Base-by-base conservation (phyloP, 2,888 invertebrate genomes). In the Drosophila formosana region DNA sequence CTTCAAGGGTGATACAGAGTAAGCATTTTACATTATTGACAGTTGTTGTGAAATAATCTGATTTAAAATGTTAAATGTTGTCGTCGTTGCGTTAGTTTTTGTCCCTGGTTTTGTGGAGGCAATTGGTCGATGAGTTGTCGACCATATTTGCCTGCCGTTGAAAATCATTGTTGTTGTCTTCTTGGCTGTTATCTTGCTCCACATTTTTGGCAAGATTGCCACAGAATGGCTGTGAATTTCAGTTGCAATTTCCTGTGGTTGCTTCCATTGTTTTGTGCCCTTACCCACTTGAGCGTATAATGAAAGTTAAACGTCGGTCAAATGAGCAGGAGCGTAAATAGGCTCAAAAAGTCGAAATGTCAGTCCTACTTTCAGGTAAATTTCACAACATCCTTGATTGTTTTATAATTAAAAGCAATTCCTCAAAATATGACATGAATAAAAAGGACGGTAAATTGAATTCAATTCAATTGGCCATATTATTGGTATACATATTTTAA, bases 41-140 rank as follows among this genome's bases (percentile, higher is more conserved):
- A 85, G 89, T 85, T 86, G 85, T 88, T 89, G 89, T 88, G 89
- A 89, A 89, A 86, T 86, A 86, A 86, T 86, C 89, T 78, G 86
- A 86, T 89, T 85, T 89, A 88, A 88, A 89, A 86, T 86, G 86
- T 89, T 89, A 87, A 85, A 82, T 85, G 85, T 78, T 84, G 75
- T 73, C 83, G 86, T 62, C 80, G 64, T 78, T 83, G 67, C 72
- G 68, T 71, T 62, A 55, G 70, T 63, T 67, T 47, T 13, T 41
- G 49, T 37, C 30, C n/a, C 18, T 63, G 26, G 37, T 43, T 45
- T 51, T 28, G 32, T 47, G 46, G 50, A 25, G 18, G 37, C 52
- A 43, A 6, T 23, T 13, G 61, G 23, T 52, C 67, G 47, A 68
- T 68, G 58, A 65, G 34, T 69, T 64, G 62, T 50, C 65, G 50